Conservation (phyloP, 2,888 invertebrate species). For the Chalcosyrphus nemorum region DNA sequence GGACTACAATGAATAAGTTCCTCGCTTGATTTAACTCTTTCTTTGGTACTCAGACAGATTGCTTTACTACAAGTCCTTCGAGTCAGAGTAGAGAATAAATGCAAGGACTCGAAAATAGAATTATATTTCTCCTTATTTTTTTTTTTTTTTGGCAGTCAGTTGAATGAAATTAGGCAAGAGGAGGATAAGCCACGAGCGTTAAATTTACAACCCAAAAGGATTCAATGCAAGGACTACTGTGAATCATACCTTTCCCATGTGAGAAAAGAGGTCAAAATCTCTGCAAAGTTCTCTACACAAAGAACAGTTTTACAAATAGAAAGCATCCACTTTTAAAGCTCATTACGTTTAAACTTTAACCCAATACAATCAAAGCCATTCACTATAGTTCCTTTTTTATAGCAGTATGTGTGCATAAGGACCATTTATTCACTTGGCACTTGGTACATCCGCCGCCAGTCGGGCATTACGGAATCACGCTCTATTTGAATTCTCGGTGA, state of each 20-base stretch:
- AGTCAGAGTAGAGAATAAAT: too few relatives aligned
- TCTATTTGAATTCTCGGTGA: slow-evolving; percentile 70
- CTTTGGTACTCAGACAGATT: too few relatives aligned
- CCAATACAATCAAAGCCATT: neutral
- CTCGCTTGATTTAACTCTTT: too few relatives aligned
- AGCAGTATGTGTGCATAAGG: neutral
- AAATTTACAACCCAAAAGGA: too few relatives aligned
- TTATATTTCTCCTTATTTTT: too few relatives aligned
- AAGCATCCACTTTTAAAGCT: slow-evolving; percentile 2
- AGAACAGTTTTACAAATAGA: neutral
- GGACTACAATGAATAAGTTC: too few relatives aligned
- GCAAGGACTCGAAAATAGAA: too few relatives aligned
- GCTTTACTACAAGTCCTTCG: too few relatives aligned
- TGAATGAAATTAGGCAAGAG: too few relatives aligned
- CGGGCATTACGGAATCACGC: slow-evolving; percentile 72
- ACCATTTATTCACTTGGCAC: slow-evolving; percentile 69
- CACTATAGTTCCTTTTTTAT: neutral
- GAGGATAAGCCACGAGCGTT: too few relatives aligned
- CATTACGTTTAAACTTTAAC: slow-evolving; percentile 2
- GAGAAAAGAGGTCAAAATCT: neutral
- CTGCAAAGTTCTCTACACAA: neutral
- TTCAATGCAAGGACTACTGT: too few relatives aligned
- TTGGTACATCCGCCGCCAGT: slow-evolving; percentile 60
- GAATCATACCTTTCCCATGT: neutral
- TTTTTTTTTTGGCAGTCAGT: too few relatives aligned